These are phyloP conservation scores for Lysandra coridon DNA, from an alignment of 2,888 invertebrate species.

Conservation along the genomic window DNA sequence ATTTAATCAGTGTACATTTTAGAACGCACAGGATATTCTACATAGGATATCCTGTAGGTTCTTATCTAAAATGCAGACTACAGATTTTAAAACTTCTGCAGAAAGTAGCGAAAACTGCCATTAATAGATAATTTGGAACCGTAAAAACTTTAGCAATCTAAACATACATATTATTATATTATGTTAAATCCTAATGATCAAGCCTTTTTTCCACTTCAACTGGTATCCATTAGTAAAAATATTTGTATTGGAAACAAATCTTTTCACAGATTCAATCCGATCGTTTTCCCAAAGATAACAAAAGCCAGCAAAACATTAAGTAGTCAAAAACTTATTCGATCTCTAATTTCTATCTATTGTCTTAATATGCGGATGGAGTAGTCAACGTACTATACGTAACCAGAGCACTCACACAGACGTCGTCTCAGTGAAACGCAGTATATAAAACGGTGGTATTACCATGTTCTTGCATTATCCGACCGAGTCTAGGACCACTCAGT, in stretches of 20 bases:
- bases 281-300: neutral
- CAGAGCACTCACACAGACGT: constrained; percentile 60
- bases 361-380: constrained; percentile 63
- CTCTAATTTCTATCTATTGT: constrained; percentile 72
- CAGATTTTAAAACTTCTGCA: neutral
- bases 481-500: constrained; percentile 65
- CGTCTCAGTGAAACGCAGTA: constrained; percentile 72
- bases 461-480: constrained; percentile 69
- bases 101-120: neutral
- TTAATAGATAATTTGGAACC: neutral
- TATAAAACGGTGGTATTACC: constrained; percentile 78
- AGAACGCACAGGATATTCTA: neutral
- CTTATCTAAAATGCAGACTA: neutral
- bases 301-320: constrained; percentile 12
- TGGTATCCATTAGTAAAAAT: neutral
- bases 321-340: constrained; percentile 36
- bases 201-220: neutral
- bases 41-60: neutral
- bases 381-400: constrained; percentile 71
- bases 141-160: neutral
- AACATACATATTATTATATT: no score
- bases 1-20: neutral
- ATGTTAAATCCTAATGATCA: no score
- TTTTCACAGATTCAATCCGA: neutral
- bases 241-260: neutral